Evolutionary conservation across 2,113 vertebrate species (phyloP), one percentile per base, ranked within the genome.

Genomic region (Vulpes lagopus): DNA sequence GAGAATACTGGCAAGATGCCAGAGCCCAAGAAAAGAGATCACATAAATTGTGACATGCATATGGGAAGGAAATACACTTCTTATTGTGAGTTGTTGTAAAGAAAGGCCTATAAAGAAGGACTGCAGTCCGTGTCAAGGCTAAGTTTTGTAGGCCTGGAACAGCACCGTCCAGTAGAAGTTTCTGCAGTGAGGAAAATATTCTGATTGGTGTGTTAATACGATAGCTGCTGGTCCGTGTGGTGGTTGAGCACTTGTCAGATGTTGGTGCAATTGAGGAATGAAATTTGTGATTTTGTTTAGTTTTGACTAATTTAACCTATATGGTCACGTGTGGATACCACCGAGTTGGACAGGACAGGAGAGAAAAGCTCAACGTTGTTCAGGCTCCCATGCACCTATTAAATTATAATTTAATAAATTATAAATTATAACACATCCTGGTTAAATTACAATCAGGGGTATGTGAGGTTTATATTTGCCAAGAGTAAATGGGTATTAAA

Each of bases 291-390:
- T 91, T 96, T 55, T 82, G 59, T 51, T 65, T 69, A 67, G 43
- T 76, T 95, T 91, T 84, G 76, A 87, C n/a, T 78, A 55, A 79
- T 43, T 90, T 82, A 86, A 76, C 27, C 25, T n/a, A 3, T 74
- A 60, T 59, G 74, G 30, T 19, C 30, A 69, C 43, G 25, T 32
- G 25, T 91, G 15, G 23, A 35, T 71, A 38, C 4, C n/a, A 53
- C 59, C 3, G 0, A 78, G 27, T 30, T 90, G 8, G 32, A 73
- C 20, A 51, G 30, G 38, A 32, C 15, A 86, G 89, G 51, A 81
- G 7, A 43, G 43, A 43, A 43, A 59, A n/a, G 7, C 55, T 64
- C 43, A 55, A 25, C 57, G 12, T 55, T 11, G 27, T 32, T 43
- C 19, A 53, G 67, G 43, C 15, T 64, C 20, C 16, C 16, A 55